Percentiles rank a stretch among this genome's conserved stretches.
phyloP scores from a whole-genome alignment of 2,113 vertebrate species.

The Oxyura jamaicensis region DNA sequence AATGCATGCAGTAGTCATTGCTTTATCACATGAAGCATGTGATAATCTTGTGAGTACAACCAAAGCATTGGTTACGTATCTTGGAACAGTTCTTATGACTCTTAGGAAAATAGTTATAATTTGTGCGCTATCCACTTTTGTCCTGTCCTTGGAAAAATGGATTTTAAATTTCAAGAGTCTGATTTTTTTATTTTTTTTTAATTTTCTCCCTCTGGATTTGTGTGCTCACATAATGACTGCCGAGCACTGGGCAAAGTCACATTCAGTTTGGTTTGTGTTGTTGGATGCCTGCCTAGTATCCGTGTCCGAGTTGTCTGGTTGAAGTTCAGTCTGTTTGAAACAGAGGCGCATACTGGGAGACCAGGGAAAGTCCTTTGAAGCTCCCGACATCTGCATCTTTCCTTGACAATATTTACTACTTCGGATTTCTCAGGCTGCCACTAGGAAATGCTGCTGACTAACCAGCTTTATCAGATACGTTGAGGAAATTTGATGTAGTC shows the following conservation, averaged over 20 bases:
- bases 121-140: not conserved
- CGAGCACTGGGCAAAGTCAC: not conserved
- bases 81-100: not conserved
- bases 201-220: not conserved
- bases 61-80: not conserved
- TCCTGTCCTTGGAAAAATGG: not conserved
- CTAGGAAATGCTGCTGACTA: not conserved
- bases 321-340: slow-evolving; percentile 19
- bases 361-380: not conserved
- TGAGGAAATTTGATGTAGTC: not conserved
- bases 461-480: not conserved
- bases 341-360: not conserved
- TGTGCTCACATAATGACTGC: not conserved
- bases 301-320: not conserved
- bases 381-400: not conserved
- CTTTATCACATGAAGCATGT: not conserved
- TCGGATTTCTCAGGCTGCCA: not conserved
- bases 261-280: not conserved
- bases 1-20: not conserved
- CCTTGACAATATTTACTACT: not conserved
- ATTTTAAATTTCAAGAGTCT: not conserved
- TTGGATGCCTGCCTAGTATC: not conserved
- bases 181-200: no score
- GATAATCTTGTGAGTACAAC: not conserved
- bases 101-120: not conserved